Percentiles rank a stretch among this genome's conserved stretches.
These are phyloP conservation scores for Xylocampa areola DNA, from an alignment of 2,888 invertebrate genomes.

Conservation along the genomic window DNA sequence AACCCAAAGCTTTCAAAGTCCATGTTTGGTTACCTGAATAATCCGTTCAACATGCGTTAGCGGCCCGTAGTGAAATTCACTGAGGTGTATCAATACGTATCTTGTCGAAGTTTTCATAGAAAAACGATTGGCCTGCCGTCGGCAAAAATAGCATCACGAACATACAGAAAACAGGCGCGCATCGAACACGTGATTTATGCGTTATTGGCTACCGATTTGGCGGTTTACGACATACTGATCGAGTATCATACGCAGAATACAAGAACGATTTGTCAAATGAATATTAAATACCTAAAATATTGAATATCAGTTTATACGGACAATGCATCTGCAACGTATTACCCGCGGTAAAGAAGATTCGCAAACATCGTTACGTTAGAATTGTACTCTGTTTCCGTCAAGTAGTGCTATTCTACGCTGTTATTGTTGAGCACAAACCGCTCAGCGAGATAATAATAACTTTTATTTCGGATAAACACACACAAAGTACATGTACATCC, in stretches of 20 bases:
- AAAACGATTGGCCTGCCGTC: slow-evolving; percentile 72
- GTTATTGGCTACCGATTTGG: slow-evolving; percentile 80
- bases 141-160: slow-evolving; percentile 84
- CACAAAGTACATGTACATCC: no score
- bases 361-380: slow-evolving; percentile 70
- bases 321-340: slow-evolving; percentile 61
- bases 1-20: no score
- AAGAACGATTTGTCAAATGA: slow-evolving; percentile 69
- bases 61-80: slow-evolving; percentile 42
- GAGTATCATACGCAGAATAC: slow-evolving; percentile 61
- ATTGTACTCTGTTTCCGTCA: slow-evolving; percentile 62
- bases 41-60: slow-evolving; percentile 40
- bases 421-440: slow-evolving; percentile 53
- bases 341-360: slow-evolving; percentile 60
- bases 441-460: slow-evolving; percentile 37
- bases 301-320: slow-evolving; percentile 50
- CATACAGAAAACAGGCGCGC: slow-evolving; percentile 87
- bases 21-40: no score
- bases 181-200: slow-evolving; percentile 84
- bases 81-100: slow-evolving; percentile 63
- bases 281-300: slow-evolving; percentile 58
- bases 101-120: slow-evolving; percentile 77
- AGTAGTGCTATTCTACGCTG: slow-evolving; percentile 57
- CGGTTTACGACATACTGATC: slow-evolving; percentile 76
- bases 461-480: no score